Conservation (phyloP, 2,888 invertebrate genomes). For the Shargacucullia verbasci region DNA sequence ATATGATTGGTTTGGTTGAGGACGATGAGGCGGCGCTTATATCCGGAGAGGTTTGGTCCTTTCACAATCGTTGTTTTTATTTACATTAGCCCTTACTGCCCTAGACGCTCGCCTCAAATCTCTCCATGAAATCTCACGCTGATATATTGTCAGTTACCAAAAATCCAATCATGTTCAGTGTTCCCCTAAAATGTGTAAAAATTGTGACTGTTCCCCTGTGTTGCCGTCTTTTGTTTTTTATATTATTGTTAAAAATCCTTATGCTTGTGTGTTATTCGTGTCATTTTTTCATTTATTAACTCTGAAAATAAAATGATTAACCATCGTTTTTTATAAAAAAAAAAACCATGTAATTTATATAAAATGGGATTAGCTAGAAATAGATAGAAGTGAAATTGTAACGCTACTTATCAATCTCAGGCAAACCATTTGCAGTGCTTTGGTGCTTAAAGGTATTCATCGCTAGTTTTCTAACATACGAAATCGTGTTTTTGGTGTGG, state of each 20-base stretch:
- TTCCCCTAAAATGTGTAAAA: conserved; percentile 41
- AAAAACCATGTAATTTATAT: no score
- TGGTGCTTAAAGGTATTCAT: conserved; percentile 54
- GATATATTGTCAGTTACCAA: conserved; percentile 24
- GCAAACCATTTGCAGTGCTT: no score
- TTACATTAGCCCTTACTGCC: conserved; percentile 63
- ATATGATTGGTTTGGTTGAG: conserved; percentile 89
- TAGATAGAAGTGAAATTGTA: conserved; percentile 31
- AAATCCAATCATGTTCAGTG: conserved; percentile 28
- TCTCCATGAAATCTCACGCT: conserved; percentile 51
- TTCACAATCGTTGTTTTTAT: conserved; percentile 61
- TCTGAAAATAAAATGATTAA: no score
- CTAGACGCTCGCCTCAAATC: conserved; percentile 63
- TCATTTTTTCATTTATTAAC: no score
- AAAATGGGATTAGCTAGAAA: neutral
- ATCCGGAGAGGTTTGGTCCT: conserved; percentile 84
- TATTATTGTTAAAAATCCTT: conserved; percentile 11
- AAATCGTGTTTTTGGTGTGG: conserved; percentile 50
- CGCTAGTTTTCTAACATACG: conserved; percentile 60
- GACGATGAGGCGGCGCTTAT: conserved; percentile 88
- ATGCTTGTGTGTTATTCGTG: conserved; percentile 11
- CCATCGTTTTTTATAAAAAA: no score
- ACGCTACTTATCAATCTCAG: conserved; percentile 14
- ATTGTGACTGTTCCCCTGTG: conserved; percentile 44
- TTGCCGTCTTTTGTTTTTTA: conserved; percentile 51